Base-by-base conservation (phyloP, 2,888 invertebrate genomes). In the Eristalis arbustorum region DNA sequence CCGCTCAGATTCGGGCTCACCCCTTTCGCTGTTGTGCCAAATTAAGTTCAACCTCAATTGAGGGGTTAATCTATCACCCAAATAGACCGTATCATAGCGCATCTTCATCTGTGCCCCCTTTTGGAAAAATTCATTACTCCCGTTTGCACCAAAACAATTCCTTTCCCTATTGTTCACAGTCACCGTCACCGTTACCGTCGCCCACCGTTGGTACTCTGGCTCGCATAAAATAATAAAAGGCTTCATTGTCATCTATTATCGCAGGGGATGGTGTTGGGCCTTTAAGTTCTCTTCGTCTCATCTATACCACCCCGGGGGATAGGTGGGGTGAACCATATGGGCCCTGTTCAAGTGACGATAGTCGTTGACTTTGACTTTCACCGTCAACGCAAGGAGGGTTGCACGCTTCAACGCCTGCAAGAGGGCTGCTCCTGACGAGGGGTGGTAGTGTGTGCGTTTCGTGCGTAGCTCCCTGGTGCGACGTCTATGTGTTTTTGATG, bases 41-140 rank as follows among this genome's bases (percentile, higher is more conserved):
- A 92, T 92, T 92, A 92, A 92, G 91, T 92, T 91, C 92, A 92
- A 92, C 92, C 92, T 92, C 92, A 92, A 92, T 92, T 92, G 91
- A 91, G 92, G 92, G 92, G 92, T 92, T 91, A 92, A 92, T 92
- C 90, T 91, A 91, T 91, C 91, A 91, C 91, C 91, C 42, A 87
- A 87, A 83, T 75, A 83, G 87, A 87, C 87, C 87, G 87, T 87
- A 87, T 87, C 83, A 87, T 87, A 79, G 87, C 87, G 87, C 87
- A 87, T 87, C 87, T 83, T 87, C 67, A 72, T 75, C 69, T 78
- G 71, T 57, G 25, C 61, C 59, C 74, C 62, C 22, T 42, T 83
- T n/a, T 62, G 6, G 56, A 81, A 85, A 63, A 85, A 66, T 77
- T 82, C 85, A 85, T 78, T 63, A 74, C 71, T 77, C 40, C 61